Evolutionary conservation across 2,888 invertebrate species (phyloP), one percentile per base, ranked within the genome.

Genomic region (Megastigmus dorsalis): DNA sequence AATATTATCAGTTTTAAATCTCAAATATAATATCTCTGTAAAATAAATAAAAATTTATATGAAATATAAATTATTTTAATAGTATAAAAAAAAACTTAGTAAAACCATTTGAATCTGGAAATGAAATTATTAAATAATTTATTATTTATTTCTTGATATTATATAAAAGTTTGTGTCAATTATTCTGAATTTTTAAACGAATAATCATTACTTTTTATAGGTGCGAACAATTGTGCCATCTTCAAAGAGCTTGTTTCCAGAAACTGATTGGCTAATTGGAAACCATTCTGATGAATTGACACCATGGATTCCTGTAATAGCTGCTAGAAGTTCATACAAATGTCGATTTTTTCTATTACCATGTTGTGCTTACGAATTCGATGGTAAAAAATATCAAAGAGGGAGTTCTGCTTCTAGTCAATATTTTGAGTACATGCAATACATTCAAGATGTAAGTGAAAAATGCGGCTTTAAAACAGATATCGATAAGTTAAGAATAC

Each of bases 251-350:
- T 84, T 91, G 50, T 95, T 94, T 83, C 92, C 93, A 7, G 91
- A 93, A n/a, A 91, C 91, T 30, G 95, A 97, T 84, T 98, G 98
- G 97, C 89, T 99, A 62, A 97, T 99, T 85, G 99, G 99, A 63
- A 99, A 99, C 89, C 99, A 99, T 90, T 97, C 98, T 13, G 99
- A 99, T 90, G 99, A 99, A 87, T 89, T 99, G n/a, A 98, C 99
- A 7, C 98, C 98, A 0, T 99, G 99, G 99, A 93, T 99, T 82
- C 97, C 99, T 20, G 93, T 98, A 0, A 93, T 99, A 81, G 94
- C 98, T 28, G 92, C 96, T 0, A 91, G 91, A 70, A 94, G 94
- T 89, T 94, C 94, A 0, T 91, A 91, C 68, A 89, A 89, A 30
- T 93, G 94, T 72, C 93, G 93, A 73, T 97, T 94, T 85, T 98